Evolutionary conservation across 2,888 invertebrate species (phyloP).

Genomic region (Pseudococcus jackbeardsleyi): DNA sequence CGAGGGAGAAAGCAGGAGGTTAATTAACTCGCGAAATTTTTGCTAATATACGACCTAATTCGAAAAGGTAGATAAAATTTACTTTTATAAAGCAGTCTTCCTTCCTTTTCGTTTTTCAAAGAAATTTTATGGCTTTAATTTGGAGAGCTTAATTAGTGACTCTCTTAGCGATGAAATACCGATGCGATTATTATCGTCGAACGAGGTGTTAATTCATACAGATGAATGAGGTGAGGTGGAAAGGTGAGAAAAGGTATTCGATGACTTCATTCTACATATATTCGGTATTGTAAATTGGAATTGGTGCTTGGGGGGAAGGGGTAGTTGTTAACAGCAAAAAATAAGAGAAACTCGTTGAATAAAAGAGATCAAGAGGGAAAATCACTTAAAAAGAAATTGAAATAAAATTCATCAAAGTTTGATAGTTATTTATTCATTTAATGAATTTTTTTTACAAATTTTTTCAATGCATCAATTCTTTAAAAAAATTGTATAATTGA

Average conservation of each 20-base stretch:
- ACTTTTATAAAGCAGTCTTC: not conserved
- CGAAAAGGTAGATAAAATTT: not conserved
- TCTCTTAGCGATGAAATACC: not conserved
- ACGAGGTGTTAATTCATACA: not conserved
- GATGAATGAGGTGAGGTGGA: not conserved
- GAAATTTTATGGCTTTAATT: not conserved
- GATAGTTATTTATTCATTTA: no score
- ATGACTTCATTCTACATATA: not conserved
- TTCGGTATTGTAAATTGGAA: not conserved
- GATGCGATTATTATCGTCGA: not conserved
- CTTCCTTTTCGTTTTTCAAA: not conserved
- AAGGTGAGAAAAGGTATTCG: not conserved
- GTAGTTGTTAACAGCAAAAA: no score
- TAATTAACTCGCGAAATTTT: slow-evolving; percentile 16
- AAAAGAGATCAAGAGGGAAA: no score
- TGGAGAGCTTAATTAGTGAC: slow-evolving; percentile 5
- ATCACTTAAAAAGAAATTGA: no score
- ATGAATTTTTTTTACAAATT: no score
- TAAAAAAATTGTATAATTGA: no score
- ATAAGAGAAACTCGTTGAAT: no score
- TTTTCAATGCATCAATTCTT: no score
- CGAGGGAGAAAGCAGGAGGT: not conserved
- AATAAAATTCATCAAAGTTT: no score
- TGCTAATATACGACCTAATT: not conserved
- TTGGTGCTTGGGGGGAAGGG: no score